phyloP scores from a whole-genome alignment of 1,140 invertebrate genomes.

The Tribolium madens region DNA sequence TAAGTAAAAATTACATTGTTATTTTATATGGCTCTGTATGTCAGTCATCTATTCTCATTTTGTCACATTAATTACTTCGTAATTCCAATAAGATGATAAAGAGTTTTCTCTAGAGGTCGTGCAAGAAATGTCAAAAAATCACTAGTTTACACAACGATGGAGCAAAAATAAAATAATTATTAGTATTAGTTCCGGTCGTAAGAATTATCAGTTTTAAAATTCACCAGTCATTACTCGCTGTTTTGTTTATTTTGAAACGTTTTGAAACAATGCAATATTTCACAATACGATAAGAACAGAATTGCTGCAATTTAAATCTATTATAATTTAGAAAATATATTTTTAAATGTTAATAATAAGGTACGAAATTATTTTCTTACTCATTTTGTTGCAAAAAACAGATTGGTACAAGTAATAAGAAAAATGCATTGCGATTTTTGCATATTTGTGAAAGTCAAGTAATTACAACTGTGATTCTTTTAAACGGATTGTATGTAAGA shows the following conservation, averaged over 20 bases:
- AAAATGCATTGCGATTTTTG: slow-evolving; percentile 6
- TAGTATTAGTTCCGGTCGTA: background rate
- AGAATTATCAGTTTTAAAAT: background rate
- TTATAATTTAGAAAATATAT: background rate
- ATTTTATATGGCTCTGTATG: background rate
- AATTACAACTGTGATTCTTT: slow-evolving; percentile 2
- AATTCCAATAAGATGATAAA: background rate
- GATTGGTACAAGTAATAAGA: too few species aligned
- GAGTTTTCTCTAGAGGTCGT: background rate
- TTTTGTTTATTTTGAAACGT: slow-evolving; percentile 20
- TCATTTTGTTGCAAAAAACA: too few species aligned
- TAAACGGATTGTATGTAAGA: background rate
- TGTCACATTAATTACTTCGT: background rate
- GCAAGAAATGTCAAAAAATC: background rate
- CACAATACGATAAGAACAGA: slow-evolving; percentile 11
- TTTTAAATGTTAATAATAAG: background rate
- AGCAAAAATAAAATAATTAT: background rate
- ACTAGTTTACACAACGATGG: background rate
- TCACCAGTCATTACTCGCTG: background rate
- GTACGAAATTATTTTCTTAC: background rate
- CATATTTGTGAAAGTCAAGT: slow-evolving; percentile 15
- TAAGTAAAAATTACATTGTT: background rate
- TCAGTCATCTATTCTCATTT: background rate
- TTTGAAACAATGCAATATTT: slow-evolving; percentile 18
- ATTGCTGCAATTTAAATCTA: background rate